Evolutionary conservation across 2,113 vertebrate genomes (phyloP), one percentile per base, ranked within the genome.

Genomic region (Poeciliopsis retropinna): DNA sequence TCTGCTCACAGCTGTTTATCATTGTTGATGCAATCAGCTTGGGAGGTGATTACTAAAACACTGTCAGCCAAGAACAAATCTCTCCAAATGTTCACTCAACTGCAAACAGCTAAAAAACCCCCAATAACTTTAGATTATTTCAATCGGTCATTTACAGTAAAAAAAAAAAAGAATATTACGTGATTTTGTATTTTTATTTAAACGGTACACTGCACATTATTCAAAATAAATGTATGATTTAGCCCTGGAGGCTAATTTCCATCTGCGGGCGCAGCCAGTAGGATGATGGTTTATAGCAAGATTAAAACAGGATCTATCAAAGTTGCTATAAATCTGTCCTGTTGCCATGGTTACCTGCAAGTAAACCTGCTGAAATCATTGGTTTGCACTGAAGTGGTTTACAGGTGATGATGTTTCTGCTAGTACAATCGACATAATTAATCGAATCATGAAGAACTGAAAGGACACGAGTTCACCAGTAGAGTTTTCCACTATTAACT

Each of bases 11-110:
- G 80, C n/a, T 4, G 9, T 37, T 83, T 73, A 81, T 81, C 30
- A 8, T n/a, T 70, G 57, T 70, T 60, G 70, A 37, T 73, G 83
- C 76, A 80, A 85, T 86, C 82, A 79, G 67, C 83, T 67, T 76
- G 67, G 66, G 67, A 69, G 22, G 63, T 75, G 72, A 85, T 61
- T 77, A 70, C 80, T n/a, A 67, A 65, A 69, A 68, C 64, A n/a
- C 3, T 39, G 37, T 64, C 67, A 71, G 64, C 7, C 29, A 67
- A 64, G 41, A 82, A 81, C 60, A 62, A 73, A 82, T 60, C 11
- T 79, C 62, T 34, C 11, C 1, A 29, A 31, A 68, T 32, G 70
- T 41, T 32, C 64, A 60, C 44, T 73, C 6, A 44, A 69, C 28
- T 67, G 64, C 75, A 76, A 76, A 75, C 15, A 5, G 28, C 47